Evolutionary conservation across 2,888 invertebrate species (phyloP).

Genomic region (Arenicola marina): DNA sequence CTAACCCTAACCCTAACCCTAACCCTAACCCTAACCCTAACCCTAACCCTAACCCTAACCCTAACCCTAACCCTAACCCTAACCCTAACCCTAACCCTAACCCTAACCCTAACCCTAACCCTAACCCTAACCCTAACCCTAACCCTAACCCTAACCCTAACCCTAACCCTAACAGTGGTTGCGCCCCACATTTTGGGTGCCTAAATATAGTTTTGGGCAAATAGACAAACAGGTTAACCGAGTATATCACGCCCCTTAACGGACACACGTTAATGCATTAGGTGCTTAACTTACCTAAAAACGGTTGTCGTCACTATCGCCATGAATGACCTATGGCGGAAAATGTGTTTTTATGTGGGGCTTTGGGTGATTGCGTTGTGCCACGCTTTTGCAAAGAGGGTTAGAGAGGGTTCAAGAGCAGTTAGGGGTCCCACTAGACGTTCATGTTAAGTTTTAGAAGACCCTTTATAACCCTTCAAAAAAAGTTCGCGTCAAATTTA

Average conservation of each 20-base stretch:
- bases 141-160: conserved; percentile 18
- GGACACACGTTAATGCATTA: too few relatives aligned
- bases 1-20: conserved; percentile 23
- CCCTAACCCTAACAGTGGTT: conserved; percentile 11
- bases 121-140: conserved; percentile 29
- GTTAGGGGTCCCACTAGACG: too few relatives aligned
- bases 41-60: conserved; percentile 36
- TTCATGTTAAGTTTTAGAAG: too few relatives aligned
- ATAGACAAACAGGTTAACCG: too few relatives aligned
- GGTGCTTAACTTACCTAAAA: too few relatives aligned
- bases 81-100: conserved; percentile 26
- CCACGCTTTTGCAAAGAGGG: too few relatives aligned
- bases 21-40: conserved; percentile 26
- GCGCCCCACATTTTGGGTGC: not conserved
- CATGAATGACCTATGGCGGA: not conserved
- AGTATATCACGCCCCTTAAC: too few relatives aligned
- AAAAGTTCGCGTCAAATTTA: too few relatives aligned
- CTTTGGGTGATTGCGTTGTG: too few relatives aligned
- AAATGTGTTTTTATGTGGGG: not conserved
- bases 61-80: conserved; percentile 35
- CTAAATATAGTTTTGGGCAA: too few relatives aligned
- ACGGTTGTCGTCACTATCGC: not conserved
- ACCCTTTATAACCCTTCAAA: too few relatives aligned
- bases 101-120: conserved; percentile 31
- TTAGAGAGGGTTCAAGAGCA: too few relatives aligned